Base-by-base conservation (phyloP, 2,113 vertebrate species). In the Sprattus sprattus region DNA sequence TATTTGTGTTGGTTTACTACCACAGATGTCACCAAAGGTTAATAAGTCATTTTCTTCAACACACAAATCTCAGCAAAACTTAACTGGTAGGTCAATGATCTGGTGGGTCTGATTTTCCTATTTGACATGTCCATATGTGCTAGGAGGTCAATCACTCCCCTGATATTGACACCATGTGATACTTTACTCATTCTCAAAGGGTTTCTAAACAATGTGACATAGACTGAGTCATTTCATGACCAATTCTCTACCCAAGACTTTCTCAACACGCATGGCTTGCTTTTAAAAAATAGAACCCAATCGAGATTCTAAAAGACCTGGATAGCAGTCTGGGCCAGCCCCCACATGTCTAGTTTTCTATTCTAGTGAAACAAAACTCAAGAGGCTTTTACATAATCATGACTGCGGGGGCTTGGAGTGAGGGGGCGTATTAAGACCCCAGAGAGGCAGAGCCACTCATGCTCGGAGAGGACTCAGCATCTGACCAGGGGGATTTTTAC, bases 341-440 rank as follows among this genome's bases (percentile, higher is more conserved):
- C 39, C 81, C 85, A 57, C 20, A 67, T 25, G 7, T 88, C 4
- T 86, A 78, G 88, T 94, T 93, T 94, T 91, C 84, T 82, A 28
- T 94, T 95, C 88, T 84, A 86, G 75, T 88, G 89, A 95, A 95
- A 93, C 90, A 92, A 91, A 94, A 94, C 89, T 91, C 88, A 25
- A 50, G 71, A 39, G 9, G 4, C 60, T 78, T 78, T 18, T 45
- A 49, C 47, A 81, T 60, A 32, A 90, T 78, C 20, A 22, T 84
- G 71, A 78, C 71, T 39, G 28, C 16, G 28, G 71, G 71, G 71
- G 28, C 39, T 16, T 15, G 32, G 11, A 78, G 71, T 78, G 71
- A 39, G 71, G 28, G 71, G 71, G 71, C 11, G 71, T 78, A 78
- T 78, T 15, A 39, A 11, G 11, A 78, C 71, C 71, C 71, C 0